Evolutionary conservation across 2,113 vertebrate genomes (phyloP).

Genomic region (Halcyon malimbica): DNA sequence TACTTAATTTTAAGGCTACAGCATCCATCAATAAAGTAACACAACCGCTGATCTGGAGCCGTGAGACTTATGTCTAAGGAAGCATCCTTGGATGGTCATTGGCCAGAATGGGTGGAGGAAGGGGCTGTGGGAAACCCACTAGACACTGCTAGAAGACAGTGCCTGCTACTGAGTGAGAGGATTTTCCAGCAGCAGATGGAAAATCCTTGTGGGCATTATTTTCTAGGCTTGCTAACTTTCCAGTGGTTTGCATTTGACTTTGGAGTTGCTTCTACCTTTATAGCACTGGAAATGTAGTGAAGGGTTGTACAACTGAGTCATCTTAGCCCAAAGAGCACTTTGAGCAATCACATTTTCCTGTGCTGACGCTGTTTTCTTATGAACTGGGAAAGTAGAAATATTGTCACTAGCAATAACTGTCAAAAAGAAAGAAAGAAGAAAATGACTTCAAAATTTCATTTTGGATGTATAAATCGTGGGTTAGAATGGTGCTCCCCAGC

Average conservation of each 20-base stretch:
- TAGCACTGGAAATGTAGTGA: neutral
- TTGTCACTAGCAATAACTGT: neutral
- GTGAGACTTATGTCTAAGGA: neutral
- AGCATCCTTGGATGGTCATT: neutral
- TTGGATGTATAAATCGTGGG: neutral
- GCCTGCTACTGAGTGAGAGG: neutral
- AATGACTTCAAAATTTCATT: neutral
- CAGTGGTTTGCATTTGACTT: neutral
- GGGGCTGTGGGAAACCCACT: neutral
- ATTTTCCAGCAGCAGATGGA: neutral
- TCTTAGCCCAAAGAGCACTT: neutral
- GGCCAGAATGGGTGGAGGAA: neutral
- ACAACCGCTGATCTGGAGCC: neutral
- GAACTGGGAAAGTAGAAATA: neutral
- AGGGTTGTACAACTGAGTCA: neutral
- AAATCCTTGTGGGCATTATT: neutral
- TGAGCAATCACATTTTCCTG: neutral
- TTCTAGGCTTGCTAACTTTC: neutral
- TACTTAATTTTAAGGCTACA: neutral
- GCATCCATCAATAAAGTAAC: neutral
- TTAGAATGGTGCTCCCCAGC: neutral
- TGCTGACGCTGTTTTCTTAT: neutral
- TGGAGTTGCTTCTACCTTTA: neutral
- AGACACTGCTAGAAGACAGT: neutral
- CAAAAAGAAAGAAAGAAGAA: neutral